These are phyloP conservation scores for Cryptosula pallasiana DNA, from an alignment of 2,888 invertebrate species.

Conservation along the genomic window DNA sequence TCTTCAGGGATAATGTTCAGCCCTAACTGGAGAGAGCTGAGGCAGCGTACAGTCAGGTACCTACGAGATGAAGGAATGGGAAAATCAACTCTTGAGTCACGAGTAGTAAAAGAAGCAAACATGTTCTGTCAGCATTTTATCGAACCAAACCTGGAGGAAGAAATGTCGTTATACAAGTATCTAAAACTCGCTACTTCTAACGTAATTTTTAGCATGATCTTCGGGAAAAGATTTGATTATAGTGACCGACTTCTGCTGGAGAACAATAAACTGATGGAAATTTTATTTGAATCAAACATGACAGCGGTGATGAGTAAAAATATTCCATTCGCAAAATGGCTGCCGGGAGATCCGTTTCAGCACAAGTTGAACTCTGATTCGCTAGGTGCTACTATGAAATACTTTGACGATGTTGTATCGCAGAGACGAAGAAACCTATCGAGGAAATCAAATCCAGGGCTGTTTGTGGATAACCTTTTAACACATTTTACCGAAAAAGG, in stretches of 20 bases:
- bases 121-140: not conserved
- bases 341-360: slow-evolving; percentile 13
- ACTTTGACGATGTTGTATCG: slow-evolving; percentile 9
- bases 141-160: not conserved
- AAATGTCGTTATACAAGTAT: not conserved
- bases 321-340: not conserved
- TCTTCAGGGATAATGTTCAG: slow-evolving; percentile 7
- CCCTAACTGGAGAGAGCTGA: slow-evolving; percentile 6
- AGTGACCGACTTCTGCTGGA: not conserved
- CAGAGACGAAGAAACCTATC: not conserved
- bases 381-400: not conserved
- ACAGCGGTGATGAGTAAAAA: slow-evolving; percentile 6
- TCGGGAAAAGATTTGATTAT: slow-evolving; percentile 12
- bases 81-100: not conserved
- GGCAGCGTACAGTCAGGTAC: not conserved
- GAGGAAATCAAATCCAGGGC: not conserved
- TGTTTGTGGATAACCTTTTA: slow-evolving; percentile 11
- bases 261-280: not conserved
- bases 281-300: slow-evolving; percentile 15
- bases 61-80: slow-evolving; percentile 7
- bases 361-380: not conserved
- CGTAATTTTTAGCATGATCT: slow-evolving; percentile 1
- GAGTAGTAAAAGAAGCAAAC: not conserved
- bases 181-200: not conserved
- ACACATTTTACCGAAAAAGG: not conserved